Conservation (phyloP, 2,888 invertebrate species). For the Biston stratarius region DNA sequence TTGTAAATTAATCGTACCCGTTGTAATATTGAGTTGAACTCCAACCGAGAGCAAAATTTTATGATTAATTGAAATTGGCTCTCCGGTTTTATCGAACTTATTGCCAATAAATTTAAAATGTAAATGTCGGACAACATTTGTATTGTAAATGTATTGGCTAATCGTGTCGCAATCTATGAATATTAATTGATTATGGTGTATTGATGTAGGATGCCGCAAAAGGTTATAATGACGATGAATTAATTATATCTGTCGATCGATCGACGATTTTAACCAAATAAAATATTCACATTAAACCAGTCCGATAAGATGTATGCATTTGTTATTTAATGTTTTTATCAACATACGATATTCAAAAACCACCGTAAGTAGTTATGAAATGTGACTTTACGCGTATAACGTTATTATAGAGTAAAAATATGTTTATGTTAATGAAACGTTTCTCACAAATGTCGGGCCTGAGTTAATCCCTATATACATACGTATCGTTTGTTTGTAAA, state of each 20-base stretch:
- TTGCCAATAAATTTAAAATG: slow-evolving; percentile 36
- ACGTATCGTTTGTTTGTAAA: slow-evolving; percentile 57
- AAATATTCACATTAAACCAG: slow-evolving; percentile 10
- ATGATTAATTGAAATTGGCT: slow-evolving; percentile 44
- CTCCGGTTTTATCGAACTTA: slow-evolving; percentile 36
- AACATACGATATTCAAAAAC: slow-evolving; percentile 1
- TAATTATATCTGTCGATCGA: slow-evolving; percentile 17
- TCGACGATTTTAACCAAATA: slow-evolving; percentile 6
- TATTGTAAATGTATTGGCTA: slow-evolving; percentile 33
- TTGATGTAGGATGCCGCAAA: slow-evolving; percentile 27
- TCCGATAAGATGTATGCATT: slow-evolving; percentile 1
- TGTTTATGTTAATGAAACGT: slow-evolving; percentile 15
- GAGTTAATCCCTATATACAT: slow-evolving; percentile 31
- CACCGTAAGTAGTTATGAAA: slow-evolving; percentile 3
- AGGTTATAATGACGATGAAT: slow-evolving; percentile 24
- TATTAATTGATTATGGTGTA: slow-evolving; percentile 25
- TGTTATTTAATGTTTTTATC: slow-evolving; percentile 4
- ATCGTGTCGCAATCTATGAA: slow-evolving; percentile 31
- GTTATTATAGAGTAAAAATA: slow-evolving; percentile 19
- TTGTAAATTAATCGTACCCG: slow-evolving; percentile 47
- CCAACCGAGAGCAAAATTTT: slow-evolving; percentile 41
- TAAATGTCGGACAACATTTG: slow-evolving; percentile 29
- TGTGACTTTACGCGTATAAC: background rate
- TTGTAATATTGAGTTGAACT: slow-evolving; percentile 48
- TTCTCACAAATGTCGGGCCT: slow-evolving; percentile 15